Conservation (phyloP, 2,113 vertebrate genomes). For the Oriolus oriolus region DNA sequence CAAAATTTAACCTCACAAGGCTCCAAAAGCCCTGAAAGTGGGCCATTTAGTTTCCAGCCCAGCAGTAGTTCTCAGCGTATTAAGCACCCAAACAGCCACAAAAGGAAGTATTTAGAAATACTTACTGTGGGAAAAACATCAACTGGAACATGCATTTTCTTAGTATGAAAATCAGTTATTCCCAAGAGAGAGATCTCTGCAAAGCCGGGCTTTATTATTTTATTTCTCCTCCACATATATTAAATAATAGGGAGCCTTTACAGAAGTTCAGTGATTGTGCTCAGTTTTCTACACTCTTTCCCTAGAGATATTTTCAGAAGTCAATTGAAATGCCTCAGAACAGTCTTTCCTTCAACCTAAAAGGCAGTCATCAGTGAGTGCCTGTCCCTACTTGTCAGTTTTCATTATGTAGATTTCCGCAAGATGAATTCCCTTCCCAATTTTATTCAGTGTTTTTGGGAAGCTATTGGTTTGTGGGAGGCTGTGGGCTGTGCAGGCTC, state of each 20-base stretch:
- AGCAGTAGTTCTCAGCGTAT: not conserved
- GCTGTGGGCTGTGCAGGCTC: not conserved
- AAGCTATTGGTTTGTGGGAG: not conserved
- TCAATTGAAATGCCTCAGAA: not conserved
- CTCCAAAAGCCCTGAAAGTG: not conserved
- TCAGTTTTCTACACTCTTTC: not conserved
- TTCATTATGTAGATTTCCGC: not conserved
- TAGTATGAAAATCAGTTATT: not conserved
- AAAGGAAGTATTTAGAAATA: conserved; percentile 2
- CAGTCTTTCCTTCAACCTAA: not conserved
- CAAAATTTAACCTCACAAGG: not conserved
- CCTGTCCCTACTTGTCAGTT: not conserved
- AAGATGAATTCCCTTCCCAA: not conserved
- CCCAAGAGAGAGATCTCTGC: not conserved
- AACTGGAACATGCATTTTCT: not conserved
- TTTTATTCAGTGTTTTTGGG: not conserved
- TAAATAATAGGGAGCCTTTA: not conserved
- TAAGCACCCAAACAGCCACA: not conserved
- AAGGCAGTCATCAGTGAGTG: not conserved
- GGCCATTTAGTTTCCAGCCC: not conserved
- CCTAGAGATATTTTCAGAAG: not conserved
- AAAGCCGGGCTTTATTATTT: not conserved
- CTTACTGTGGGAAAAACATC: not conserved
- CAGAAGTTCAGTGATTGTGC: not conserved
- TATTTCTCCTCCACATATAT: not conserved